These are phyloP conservation scores for Leistus spinibarbis DNA, from an alignment of 2,888 invertebrate genomes.

Conservation along the genomic window DNA sequence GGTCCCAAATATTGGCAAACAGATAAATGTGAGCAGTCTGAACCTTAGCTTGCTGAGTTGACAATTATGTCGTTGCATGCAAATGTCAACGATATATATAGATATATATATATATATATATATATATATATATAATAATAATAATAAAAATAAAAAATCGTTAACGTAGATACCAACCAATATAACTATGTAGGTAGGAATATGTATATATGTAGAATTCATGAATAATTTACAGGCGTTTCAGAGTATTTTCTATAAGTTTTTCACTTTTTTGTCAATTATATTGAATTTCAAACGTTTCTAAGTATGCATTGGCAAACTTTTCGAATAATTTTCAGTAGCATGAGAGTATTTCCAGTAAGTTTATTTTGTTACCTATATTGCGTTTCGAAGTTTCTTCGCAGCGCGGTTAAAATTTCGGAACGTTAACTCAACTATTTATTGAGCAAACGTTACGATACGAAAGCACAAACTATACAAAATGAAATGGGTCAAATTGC, in stretches of 20 bases:
- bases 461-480: not conserved
- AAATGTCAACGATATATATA: no score
- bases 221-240: not conserved
- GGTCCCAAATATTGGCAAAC: no score
- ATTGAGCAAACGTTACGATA: not conserved
- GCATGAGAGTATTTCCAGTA: not conserved
- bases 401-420: not conserved
- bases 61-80: no score
- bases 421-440: not conserved
- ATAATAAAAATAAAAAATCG: no score
- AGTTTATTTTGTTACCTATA: not conserved
- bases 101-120: no score
- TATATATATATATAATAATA: no score
- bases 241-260: not conserved
- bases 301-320: not conserved
- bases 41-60: no score
- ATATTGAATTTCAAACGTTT: not conserved
- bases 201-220: not conserved
- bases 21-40: no score
- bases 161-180: no score
- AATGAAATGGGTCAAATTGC: not conserved
- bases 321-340: not conserved
- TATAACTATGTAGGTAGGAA: no score
- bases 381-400: not conserved
- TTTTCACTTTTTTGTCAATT: not conserved